Conservation (phyloP, 2,113 vertebrate species). For the Eubucco bourcierii region DNA sequence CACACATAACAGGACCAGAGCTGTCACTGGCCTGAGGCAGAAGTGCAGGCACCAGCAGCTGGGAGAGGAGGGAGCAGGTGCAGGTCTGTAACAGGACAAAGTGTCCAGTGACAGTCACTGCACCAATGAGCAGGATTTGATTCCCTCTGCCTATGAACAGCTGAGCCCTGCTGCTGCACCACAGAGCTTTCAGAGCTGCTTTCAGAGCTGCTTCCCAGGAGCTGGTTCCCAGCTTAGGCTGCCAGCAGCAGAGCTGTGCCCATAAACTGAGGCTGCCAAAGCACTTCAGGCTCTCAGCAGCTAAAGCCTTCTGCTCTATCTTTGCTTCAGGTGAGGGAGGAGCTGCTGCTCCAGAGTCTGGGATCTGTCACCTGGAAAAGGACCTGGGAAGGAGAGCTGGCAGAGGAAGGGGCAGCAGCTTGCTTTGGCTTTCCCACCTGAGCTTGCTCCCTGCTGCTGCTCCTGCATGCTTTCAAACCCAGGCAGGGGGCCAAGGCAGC, state of each 20-base stretch:
- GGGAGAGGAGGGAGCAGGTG: background rate
- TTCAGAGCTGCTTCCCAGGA: background rate
- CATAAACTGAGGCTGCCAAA: conserved; percentile 33
- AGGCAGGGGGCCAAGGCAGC: background rate
- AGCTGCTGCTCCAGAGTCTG: background rate
- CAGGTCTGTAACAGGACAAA: background rate
- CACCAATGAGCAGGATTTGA: background rate
- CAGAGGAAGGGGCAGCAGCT: background rate
- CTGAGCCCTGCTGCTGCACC: background rate
- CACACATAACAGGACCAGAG: background rate
- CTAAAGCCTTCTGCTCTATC: background rate
- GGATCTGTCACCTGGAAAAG: background rate
- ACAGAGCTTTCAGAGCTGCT: background rate
- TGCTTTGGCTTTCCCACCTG: background rate
- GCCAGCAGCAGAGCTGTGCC: conserved; percentile 40
- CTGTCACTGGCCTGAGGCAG: background rate
- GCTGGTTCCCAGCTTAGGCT: background rate
- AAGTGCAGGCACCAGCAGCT: background rate
- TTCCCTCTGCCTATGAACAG: background rate
- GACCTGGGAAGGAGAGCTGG: background rate
- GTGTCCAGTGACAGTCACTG: background rate
- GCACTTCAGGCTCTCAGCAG: background rate
- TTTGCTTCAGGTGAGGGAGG: conserved; percentile 20
- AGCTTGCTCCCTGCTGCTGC: background rate
- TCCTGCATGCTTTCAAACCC: background rate